phyloP scores from a whole-genome alignment of 2,113 vertebrate species.

The Colistium nudipinnis region DNA sequence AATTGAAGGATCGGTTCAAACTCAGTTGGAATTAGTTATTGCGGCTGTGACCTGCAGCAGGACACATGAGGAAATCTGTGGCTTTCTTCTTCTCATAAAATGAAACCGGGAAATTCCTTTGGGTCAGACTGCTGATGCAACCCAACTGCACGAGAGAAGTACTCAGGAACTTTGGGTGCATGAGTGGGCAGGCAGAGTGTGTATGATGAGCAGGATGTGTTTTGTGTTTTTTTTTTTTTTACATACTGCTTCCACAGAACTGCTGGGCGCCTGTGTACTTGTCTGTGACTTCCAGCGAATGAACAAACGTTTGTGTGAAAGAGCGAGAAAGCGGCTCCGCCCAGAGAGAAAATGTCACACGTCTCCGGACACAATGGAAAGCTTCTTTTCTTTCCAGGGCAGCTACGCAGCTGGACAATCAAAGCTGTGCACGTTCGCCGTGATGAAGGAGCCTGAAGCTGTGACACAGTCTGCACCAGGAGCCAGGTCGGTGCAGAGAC shows the following conservation, averaged over 20 bases:
- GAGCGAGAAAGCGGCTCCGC: constrained; percentile 6
- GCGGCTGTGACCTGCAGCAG: constrained; percentile 11
- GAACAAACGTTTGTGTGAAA: constrained; percentile 17
- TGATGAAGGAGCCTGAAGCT: constrained; percentile 26
- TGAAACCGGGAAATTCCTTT: constrained; percentile 67
- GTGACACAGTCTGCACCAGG: constrained; percentile 9
- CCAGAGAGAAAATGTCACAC: constrained; percentile 10
- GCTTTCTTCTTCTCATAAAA: constrained; percentile 55
- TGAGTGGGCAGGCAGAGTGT: not conserved
- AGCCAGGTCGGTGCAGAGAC: not conserved
- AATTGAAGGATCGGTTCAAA: too few relatives aligned
- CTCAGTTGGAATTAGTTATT: not conserved
- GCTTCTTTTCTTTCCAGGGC: constrained; percentile 27
- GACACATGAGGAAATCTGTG: constrained; percentile 25
- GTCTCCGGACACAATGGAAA: constrained; percentile 33
- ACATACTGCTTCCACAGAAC: constrained; percentile 48
- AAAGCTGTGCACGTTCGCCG: constrained; percentile 25
- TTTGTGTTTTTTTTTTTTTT: too few relatives aligned
- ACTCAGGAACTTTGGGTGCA: constrained; percentile 15
- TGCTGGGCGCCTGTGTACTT: constrained; percentile 28
- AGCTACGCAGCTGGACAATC: constrained; percentile 42
- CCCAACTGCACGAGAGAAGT: constrained; percentile 14
- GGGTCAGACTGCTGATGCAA: constrained; percentile 44
- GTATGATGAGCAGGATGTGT: constrained; percentile 57
- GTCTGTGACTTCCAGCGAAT: constrained; percentile 58